Percentiles rank a stretch among this genome's conserved stretches.
These are phyloP conservation scores for Caenorhabditis auriculariae DNA, from an alignment of 2,888 invertebrate genomes.

Conservation along the genomic window DNA sequence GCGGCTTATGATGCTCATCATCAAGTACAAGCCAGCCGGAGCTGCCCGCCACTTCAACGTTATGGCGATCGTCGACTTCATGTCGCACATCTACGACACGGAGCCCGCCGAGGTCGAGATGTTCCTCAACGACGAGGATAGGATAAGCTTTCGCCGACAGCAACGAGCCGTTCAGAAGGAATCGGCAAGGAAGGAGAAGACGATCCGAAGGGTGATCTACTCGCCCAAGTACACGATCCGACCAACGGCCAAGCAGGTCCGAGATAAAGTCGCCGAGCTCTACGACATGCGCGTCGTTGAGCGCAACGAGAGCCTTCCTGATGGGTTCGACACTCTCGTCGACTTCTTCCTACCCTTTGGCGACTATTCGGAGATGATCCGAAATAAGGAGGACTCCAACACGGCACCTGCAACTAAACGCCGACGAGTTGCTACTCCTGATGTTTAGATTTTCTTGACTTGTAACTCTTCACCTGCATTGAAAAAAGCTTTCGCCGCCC, in stretches of 20 bases:
- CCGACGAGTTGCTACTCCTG: not conserved
- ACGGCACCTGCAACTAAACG: slow-evolving; percentile 1
- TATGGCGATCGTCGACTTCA: slow-evolving; percentile 9
- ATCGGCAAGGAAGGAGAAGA: too few relatives aligned
- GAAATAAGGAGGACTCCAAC: not conserved
- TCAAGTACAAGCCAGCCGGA: slow-evolving; percentile 20
- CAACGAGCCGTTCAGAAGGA: not conserved
- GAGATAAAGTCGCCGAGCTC: slow-evolving; percentile 8
- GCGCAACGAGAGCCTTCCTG: slow-evolving; percentile 12
- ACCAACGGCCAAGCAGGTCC: slow-evolving; percentile 7
- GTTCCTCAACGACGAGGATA: slow-evolving; percentile 5
- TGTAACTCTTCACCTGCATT: not conserved
- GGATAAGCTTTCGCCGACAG: not conserved
- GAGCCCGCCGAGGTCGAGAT: slow-evolving; percentile 9
- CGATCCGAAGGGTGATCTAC: slow-evolving; percentile 7
- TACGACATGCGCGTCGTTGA: slow-evolving; percentile 11
- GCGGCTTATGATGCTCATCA: slow-evolving; percentile 9
- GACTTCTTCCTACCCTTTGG: slow-evolving; percentile 2
- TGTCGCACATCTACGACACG: slow-evolving; percentile 11
- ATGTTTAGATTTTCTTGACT: not conserved
- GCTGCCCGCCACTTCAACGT: slow-evolving; percentile 7
- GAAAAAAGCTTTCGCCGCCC: too few relatives aligned
- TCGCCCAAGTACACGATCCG: slow-evolving; percentile 16
- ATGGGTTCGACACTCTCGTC: not conserved
- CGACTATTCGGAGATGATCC: not conserved